Evolutionary conservation across 2,113 vertebrate species (phyloP).

Genomic region (Oreotragus oreotragus): DNA sequence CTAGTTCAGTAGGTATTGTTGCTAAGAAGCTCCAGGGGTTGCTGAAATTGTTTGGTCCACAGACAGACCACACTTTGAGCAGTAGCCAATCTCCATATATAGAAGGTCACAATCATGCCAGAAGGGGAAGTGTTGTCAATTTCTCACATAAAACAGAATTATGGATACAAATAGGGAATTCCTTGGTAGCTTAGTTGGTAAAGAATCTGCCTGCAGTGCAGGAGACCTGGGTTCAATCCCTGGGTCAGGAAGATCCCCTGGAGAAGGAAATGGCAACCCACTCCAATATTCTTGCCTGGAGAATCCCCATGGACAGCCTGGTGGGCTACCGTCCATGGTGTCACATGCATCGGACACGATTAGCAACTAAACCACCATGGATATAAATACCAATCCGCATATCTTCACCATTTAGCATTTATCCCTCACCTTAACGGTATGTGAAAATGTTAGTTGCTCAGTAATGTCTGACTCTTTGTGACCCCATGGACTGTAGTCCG

Average conservation of each 20-base stretch:
- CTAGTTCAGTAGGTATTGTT: not conserved
- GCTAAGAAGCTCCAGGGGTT: not conserved
- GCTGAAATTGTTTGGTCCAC: not conserved
- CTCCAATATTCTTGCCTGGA: too few relatives aligned
- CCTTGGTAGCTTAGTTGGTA: not conserved
- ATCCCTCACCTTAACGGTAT: not conserved
- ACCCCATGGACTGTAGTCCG: not conserved
- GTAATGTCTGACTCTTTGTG: not conserved
- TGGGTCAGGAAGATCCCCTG: not conserved
- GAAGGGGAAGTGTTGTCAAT: not conserved
- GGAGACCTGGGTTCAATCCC: not conserved
- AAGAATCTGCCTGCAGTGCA: not conserved
- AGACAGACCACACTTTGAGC: not conserved
- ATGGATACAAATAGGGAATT: not conserved
- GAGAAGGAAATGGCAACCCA: not conserved
- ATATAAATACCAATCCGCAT: not conserved
- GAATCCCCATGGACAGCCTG: not conserved
- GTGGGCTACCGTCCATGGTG: not conserved
- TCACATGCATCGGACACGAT: fast-evolving
- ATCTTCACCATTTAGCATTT: not conserved
- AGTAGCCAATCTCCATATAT: not conserved
- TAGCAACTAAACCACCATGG: not conserved
- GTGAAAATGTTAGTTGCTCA: not conserved
- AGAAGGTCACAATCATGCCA: not conserved
- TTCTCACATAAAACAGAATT: not conserved